A percentile compares a stretch with the other conserved stretches of the same genome.
Evolutionary conservation across 2,888 invertebrate species (phyloP).

Genomic region (Cheilosia impressa): DNA sequence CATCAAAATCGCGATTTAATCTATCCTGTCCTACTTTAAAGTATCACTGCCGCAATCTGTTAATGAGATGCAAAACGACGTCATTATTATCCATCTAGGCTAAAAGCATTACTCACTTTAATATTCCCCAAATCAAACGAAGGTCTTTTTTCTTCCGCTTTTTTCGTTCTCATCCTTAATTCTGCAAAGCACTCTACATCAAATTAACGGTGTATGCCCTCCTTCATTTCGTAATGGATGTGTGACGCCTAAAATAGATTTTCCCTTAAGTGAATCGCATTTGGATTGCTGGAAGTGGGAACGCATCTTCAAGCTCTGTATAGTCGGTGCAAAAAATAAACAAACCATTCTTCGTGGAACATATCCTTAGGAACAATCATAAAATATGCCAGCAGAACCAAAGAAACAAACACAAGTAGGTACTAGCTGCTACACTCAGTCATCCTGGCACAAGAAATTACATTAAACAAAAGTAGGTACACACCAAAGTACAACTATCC

Average conservation of each 20-base stretch:
- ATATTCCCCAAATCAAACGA: neutral
- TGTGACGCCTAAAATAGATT: conserved; percentile 5
- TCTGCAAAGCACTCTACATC: conserved; percentile 4
- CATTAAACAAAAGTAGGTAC: conserved; percentile 52
- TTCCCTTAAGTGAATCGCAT: neutral
- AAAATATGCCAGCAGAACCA: conserved; percentile 10
- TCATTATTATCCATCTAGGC: neutral
- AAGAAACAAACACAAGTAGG: conserved; percentile 9
- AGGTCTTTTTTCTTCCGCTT: neutral
- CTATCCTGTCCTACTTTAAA: neutral
- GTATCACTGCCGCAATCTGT: neutral
- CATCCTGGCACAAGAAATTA: conserved; percentile 35
- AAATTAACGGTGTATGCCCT: conserved; percentile 1
- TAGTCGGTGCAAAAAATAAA: neutral
- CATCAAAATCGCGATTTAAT: neutral
- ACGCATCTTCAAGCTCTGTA: conserved; percentile 1
- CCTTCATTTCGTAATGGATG: conserved; percentile 12
- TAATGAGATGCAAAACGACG: neutral
- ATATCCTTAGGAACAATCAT: conserved; percentile 29
- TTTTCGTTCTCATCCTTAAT: neutral
- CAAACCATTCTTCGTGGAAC: conserved; percentile 12
- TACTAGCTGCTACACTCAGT: neutral
- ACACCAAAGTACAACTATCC: conserved; percentile 31
- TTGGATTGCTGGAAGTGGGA: neutral
- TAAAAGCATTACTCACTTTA: conserved; percentile 6